Conservation (phyloP, 2,797 vertebrate genomes). For the Thamnophis elegans region DNA sequence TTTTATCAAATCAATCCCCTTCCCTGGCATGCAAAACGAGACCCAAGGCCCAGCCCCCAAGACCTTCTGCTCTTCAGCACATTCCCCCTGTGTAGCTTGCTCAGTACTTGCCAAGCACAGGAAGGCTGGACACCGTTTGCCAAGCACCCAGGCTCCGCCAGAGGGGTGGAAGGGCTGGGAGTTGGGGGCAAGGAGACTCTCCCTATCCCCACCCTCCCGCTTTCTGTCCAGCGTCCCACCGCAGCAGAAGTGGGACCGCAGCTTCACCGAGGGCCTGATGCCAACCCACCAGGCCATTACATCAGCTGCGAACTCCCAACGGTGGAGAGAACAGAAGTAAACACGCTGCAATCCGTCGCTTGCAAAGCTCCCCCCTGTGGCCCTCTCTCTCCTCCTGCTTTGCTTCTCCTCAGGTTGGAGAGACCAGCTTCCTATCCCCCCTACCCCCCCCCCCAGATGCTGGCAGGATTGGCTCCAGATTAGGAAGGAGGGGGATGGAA, state of each 20-base stretch:
- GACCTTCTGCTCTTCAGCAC: not conserved
- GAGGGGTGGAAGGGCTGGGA: not conserved
- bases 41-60: not conserved
- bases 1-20: not conserved
- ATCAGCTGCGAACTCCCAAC: constrained; percentile 5
- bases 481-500: not conserved
- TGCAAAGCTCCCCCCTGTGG: not conserved
- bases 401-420: not conserved
- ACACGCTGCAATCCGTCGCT: not conserved
- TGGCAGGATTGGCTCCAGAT: not conserved
- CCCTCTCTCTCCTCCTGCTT: not conserved
- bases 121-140: not conserved
- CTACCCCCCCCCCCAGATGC: not conserved
- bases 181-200: not conserved
- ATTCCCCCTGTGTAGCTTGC: not conserved
- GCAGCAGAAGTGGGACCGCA: constrained; percentile 4
- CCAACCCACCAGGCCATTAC: not conserved
- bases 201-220: no score
- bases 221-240: not conserved
- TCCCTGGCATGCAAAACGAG: not conserved
- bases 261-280: not conserved
- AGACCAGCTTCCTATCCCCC: not conserved
- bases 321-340: not conserved
- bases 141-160: not conserved
- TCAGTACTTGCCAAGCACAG: not conserved